Base-by-base conservation (phyloP, 1,140 invertebrate genomes). In the Euglossa dilemma region DNA sequence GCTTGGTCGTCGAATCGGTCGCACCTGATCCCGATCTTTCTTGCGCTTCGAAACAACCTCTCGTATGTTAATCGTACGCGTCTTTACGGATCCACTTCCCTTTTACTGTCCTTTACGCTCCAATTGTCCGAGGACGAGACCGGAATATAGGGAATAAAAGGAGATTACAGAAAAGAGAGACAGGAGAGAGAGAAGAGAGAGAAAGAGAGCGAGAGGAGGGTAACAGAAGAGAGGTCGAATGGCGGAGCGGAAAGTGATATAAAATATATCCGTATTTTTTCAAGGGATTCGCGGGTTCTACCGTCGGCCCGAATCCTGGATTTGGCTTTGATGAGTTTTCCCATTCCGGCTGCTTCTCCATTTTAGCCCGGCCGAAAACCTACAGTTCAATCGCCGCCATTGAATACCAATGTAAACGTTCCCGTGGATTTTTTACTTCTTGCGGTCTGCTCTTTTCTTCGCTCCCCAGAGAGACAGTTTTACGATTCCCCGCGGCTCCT, bases 401-500 rank as follows among this genome's bases (percentile, higher is more conserved):
- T 91, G 91, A 92, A 92, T 92, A 90, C 88, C 91, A 91, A 92
- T 92, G 91, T 88, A 92, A 92, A 91, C 86, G 90, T 80, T 88
- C 79, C 77, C 61, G 69, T 76, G 81, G 80, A 87, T 87, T 87
- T 91, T 85, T 86, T 86, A 80, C 83, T 8, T 5, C 8, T n/a
- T 83, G 78, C 73, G 70, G 83, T 89, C 80, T 81, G 47, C 61
- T 50, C 43, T 78, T 78, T 59, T 86, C 64, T 20, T 20, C 16
- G n/a, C 72, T 14, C 61, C 54, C 70, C 11, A 23, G 71, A 57
- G 77, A 75, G 57, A 74, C 36, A 70, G 71, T 85, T 87, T 78
- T 75, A 84, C 70, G 72, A 36, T 78, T 54, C 28, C 52, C 70
- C 36, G 18, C 12, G 43, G 25, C 64, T 73, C 59, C 45, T 80